These are phyloP conservation scores for Lagocephalus sceleratus DNA, from an alignment of 2,797 vertebrate species.

Conservation along the genomic window DNA sequence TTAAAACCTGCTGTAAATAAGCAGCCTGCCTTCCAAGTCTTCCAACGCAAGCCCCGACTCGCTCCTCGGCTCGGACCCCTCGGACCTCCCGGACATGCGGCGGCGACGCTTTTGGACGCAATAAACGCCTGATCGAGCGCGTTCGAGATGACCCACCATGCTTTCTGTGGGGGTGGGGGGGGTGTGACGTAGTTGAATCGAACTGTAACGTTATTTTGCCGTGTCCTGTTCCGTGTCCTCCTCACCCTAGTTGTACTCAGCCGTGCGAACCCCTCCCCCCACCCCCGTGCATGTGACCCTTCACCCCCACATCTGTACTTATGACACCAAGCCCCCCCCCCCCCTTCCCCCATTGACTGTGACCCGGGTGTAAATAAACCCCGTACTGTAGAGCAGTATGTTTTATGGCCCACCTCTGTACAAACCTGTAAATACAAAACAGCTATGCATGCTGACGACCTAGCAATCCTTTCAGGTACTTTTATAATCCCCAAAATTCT, in stretches of 20 bases:
- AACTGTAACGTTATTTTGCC: constrained; percentile 54
- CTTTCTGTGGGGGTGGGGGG: constrained; percentile 32
- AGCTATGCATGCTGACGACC: constrained; percentile 93
- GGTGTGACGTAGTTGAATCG: constrained; percentile 51
- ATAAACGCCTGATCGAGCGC: constrained; percentile 57
- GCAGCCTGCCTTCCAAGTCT: constrained; percentile 67
- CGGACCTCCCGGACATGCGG: constrained; percentile 39
- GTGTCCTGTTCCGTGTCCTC: constrained; percentile 64
- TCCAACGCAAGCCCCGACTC: constrained; percentile 70
- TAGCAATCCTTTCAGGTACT: constrained; percentile 97
- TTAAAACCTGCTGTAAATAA: constrained; percentile 46
- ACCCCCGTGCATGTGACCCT: constrained; percentile 64
- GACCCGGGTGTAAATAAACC: constrained; percentile 71
- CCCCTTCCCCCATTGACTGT: no score
- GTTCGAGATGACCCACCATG: constrained; percentile 54
- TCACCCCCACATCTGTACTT: constrained; percentile 59
- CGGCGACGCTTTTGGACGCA: constrained; percentile 48
- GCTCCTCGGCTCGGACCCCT: constrained; percentile 47
- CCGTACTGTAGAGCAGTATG: constrained; percentile 74
- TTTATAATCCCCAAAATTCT: constrained; percentile 90
- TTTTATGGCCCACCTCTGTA: constrained; percentile 73
- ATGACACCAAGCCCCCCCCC: constrained; percentile 57
- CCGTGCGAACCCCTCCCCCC: constrained; percentile 31
- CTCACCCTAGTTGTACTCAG: constrained; percentile 50
- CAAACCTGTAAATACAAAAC: constrained; percentile 85